phyloP scores from a whole-genome alignment of 1,140 invertebrate species.

The Drosophila elegans region DNA sequence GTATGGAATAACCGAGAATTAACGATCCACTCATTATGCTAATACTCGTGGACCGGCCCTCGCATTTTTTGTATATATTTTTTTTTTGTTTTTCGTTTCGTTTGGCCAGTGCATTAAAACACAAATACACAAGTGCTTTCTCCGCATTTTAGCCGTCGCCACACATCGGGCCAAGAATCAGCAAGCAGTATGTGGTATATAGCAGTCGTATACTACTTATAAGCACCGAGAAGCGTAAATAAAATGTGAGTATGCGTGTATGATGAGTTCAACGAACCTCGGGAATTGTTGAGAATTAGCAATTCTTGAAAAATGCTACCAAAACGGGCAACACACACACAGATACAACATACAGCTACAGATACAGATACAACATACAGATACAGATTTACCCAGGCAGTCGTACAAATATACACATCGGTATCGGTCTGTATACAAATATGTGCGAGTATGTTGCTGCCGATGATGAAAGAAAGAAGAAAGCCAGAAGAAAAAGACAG shows the following conservation, averaged over 20 bases:
- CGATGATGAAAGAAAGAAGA: slow-evolving; percentile 59
- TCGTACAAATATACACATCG: slow-evolving; percentile 26
- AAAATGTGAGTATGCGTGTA: slow-evolving; percentile 66
- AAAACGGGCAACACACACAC: slow-evolving; percentile 72
- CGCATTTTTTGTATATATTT: slow-evolving; percentile 11
- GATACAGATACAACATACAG: slow-evolving; percentile 16
- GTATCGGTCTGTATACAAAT: slow-evolving; percentile 36
- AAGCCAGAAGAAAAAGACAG: slow-evolving; percentile 59
- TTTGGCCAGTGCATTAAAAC: slow-evolving; percentile 49
- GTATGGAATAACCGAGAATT: slow-evolving; percentile 24
- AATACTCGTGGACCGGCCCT: slow-evolving; percentile 37
- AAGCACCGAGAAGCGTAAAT: slow-evolving; percentile 68
- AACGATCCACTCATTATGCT: slow-evolving; percentile 36
- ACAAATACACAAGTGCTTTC: slow-evolving; percentile 75
- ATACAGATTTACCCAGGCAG: slow-evolving; percentile 31
- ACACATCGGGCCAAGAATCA: slow-evolving; percentile 54
- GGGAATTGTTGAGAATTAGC: slow-evolving; percentile 83
- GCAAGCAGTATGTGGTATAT: slow-evolving; percentile 36
- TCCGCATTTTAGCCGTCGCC: slow-evolving; percentile 69
- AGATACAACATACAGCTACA: background rate
- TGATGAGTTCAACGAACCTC: slow-evolving; percentile 79
- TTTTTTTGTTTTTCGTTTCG: slow-evolving; percentile 5
- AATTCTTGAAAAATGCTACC: slow-evolving; percentile 83
- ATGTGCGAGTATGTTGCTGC: slow-evolving; percentile 7
- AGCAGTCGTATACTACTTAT: background rate